Conservation (phyloP, 2,888 invertebrate genomes). For the Augochlorella aurata region DNA sequence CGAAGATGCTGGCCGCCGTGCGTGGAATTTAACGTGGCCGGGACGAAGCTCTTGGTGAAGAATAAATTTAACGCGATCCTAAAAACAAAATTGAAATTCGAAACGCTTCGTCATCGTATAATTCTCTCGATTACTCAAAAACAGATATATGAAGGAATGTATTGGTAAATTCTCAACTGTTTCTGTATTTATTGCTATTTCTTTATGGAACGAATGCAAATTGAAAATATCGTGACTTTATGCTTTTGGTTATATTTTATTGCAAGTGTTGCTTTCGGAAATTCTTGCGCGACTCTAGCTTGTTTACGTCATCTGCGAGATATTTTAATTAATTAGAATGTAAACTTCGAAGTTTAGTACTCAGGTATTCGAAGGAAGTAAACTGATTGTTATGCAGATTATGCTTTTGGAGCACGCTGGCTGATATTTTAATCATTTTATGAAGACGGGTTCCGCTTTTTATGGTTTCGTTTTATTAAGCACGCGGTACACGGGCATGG, state of each 20-base stretch:
- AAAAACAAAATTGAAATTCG: too few relatives aligned
- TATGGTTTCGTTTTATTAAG: slow-evolving; percentile 17
- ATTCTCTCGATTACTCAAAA: too few relatives aligned
- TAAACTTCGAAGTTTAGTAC: background rate
- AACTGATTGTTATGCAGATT: slow-evolving; percentile 4
- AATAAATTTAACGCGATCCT: too few relatives aligned
- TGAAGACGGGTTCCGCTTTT: background rate
- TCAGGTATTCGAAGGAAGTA: background rate
- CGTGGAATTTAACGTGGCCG: background rate
- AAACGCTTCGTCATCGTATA: too few relatives aligned
- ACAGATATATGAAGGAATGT: too few relatives aligned
- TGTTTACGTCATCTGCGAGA: background rate
- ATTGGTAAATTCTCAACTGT: too few relatives aligned
- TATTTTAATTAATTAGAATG: background rate
- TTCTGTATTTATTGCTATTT: too few relatives aligned
- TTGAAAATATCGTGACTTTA: too few relatives aligned
- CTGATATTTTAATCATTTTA: background rate
- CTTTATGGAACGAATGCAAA: too few relatives aligned
- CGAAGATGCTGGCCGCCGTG: slow-evolving; percentile 38
- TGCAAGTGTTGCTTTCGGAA: background rate
- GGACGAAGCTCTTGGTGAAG: too few relatives aligned
- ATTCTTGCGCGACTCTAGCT: background rate
- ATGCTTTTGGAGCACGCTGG: background rate
- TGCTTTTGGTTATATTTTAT: background rate
- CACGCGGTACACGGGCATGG: background rate